Evolutionary conservation across 1,140 invertebrate genomes (phyloP), one percentile per base, ranked within the genome.

Genomic region (Halictus rubicundus): DNA sequence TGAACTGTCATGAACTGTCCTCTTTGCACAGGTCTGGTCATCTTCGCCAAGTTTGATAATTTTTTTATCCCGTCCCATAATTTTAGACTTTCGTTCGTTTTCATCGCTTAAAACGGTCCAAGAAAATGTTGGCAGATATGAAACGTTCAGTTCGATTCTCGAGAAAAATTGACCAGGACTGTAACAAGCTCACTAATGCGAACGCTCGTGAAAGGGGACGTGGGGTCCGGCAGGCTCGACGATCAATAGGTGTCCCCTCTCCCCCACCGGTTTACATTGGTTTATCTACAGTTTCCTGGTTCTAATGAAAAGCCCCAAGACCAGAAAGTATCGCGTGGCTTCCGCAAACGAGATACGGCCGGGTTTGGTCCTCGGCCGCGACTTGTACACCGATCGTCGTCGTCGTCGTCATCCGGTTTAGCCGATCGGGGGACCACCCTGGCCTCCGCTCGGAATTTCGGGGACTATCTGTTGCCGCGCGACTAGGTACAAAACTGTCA

Each of bases 401-500:
- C 42, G 42, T 1, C 78, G 25, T 83, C 78, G 25, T 19, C 42
- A 32, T 1, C 8, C 59, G 65, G 59, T 37, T 73, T 39, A 46
- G 19, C 52, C 32, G 52, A 85, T 70, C 54, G 57, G 49, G 71
- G 42, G 84, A 85, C 83, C 77, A 86, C 83, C 83, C 76, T 68
- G 63, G 27, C 46, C 61, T 37, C 46, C 61, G 23, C 9, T 23
- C 57, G 75, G 73, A 86, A 83, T 86, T 32, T 80, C 60, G 54
- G 27, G 32, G 46, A 69, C 79, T 88, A 86, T 89, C 84, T 87
- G 60, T 83, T 59, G 77, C 65, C 68, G 71, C 75, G 80, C 74
- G 78, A 88, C 72, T 88, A 85, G 84, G 75, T 87, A 87, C 80
- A 86, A 88, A 89, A 87, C 82, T 88, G 84, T 89, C 87, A 87